Percentiles rank a stretch among this genome's conserved stretches.
Conservation (phyloP, 2,113 vertebrate species). For the Delphinus delphis region DNA sequence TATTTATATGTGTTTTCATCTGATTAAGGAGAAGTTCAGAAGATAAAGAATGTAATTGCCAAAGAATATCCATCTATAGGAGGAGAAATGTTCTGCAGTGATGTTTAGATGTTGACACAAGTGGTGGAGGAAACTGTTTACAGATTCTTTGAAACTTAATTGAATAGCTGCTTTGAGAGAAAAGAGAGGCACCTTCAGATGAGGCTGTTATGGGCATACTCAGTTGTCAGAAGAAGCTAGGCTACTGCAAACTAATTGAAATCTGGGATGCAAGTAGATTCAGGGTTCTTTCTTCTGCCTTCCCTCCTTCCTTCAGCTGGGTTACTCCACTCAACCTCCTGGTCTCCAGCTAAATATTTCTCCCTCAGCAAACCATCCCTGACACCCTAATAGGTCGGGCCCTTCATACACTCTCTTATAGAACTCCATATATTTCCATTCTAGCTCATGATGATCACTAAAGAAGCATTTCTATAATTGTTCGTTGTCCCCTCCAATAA, state of each 20-base stretch:
- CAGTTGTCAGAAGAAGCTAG: background rate
- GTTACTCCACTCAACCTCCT: background rate
- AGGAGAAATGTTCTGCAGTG: background rate
- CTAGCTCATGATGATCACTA: background rate
- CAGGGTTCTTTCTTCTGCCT: background rate
- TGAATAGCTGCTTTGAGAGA: background rate
- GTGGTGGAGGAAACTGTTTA: background rate
- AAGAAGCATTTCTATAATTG: background rate
- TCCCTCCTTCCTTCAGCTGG: background rate
- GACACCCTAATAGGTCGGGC: background rate
- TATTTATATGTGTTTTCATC: slow-evolving; percentile 28
- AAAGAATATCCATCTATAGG: background rate
- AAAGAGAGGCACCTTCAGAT: background rate
- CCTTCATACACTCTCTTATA: background rate
- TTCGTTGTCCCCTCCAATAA: background rate
- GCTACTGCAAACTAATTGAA: background rate
- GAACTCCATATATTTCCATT: background rate
- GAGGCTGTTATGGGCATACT: background rate
- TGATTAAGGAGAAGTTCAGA: slow-evolving; percentile 27
- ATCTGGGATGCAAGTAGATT: background rate
- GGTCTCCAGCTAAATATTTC: background rate
- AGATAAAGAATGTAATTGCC: background rate
- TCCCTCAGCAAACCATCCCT: background rate
- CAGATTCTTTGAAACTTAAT: slow-evolving; percentile 23
- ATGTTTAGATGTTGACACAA: background rate